These are phyloP conservation scores for Prochilodus magdalenae DNA, from an alignment of 2,113 vertebrate species.

Conservation along the genomic window DNA sequence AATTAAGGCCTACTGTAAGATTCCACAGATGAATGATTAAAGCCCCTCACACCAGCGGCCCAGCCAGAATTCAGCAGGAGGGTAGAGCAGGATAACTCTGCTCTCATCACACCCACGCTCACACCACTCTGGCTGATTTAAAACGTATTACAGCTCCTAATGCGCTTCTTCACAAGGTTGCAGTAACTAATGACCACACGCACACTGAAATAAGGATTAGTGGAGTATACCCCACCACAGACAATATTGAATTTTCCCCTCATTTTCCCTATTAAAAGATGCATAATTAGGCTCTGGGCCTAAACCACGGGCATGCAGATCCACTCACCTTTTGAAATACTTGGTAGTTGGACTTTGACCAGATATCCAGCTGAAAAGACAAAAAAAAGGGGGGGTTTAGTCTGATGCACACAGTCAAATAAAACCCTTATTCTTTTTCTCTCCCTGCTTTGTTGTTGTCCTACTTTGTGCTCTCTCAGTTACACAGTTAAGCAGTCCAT, in stretches of 20 bases:
- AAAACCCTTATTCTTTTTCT: too few relatives aligned
- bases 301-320: background rate
- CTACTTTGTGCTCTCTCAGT: too few relatives aligned
- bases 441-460: too few relatives aligned
- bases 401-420: too few relatives aligned
- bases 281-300: constrained; percentile 13
- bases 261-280: constrained; percentile 20
- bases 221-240: background rate
- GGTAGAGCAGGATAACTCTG: background rate
- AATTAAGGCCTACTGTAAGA: constrained; percentile 46
- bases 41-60: constrained; percentile 19
- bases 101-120: background rate
- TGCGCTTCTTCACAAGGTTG: constrained; percentile 10
- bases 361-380: constrained; percentile 77
- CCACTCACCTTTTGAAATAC: constrained; percentile 81
- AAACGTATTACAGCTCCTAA: constrained; percentile 16
- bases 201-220: constrained; percentile 2
- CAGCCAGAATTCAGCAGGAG: constrained; percentile 8
- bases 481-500: too few relatives aligned
- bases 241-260: background rate
- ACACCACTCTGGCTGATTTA: constrained; percentile 14
- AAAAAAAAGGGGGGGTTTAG: constrained; percentile 19
- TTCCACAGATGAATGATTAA: constrained; percentile 42
- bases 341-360: constrained; percentile 82
- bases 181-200: constrained; percentile 36